phyloP scores from a whole-genome alignment of 2,888 invertebrate genomes.

The Latrodectus hesperus region DNA sequence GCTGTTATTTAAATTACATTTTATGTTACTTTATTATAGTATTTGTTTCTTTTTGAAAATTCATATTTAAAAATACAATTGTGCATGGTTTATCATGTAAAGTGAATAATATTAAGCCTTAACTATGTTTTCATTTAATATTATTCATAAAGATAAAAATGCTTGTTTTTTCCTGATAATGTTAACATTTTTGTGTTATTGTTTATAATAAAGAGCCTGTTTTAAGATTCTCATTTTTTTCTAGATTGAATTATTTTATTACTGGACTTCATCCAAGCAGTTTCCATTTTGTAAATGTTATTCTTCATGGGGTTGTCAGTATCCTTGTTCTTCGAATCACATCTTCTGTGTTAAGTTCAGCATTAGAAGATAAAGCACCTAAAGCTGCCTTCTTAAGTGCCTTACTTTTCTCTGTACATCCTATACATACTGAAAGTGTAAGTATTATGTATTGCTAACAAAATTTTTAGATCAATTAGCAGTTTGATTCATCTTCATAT shows the following conservation, averaged over 20 bases:
- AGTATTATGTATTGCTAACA: slow-evolving; percentile 71
- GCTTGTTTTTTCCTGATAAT: too few species aligned
- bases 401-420: slow-evolving; percentile 83
- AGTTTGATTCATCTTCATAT: too few species aligned
- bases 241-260: slow-evolving; percentile 79
- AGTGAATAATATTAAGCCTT: too few species aligned
- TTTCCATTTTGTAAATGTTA: slow-evolving; percentile 86
- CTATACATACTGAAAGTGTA: slow-evolving; percentile 93
- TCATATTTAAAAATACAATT: too few species aligned
- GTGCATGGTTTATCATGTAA: too few species aligned
- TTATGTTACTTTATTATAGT: too few species aligned
- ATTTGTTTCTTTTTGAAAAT: too few species aligned
- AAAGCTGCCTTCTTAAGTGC: slow-evolving; percentile 70
- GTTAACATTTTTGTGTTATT: too few species aligned
- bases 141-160: too few species aligned
- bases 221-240: slow-evolving; percentile 11
- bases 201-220: not conserved
- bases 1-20: too few species aligned
- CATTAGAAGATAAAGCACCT: slow-evolving; percentile 61
- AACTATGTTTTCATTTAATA: too few species aligned
- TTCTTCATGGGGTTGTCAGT: slow-evolving; percentile 81
- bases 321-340: slow-evolving; percentile 68
- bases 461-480: too few species aligned
- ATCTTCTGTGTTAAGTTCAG: slow-evolving; percentile 43
- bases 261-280: slow-evolving; percentile 77